Percentiles rank a stretch among this genome's conserved stretches.
These are phyloP conservation scores for Herminia tarsipennalis DNA, from an alignment of 2,888 invertebrate species.

Conservation along the genomic window DNA sequence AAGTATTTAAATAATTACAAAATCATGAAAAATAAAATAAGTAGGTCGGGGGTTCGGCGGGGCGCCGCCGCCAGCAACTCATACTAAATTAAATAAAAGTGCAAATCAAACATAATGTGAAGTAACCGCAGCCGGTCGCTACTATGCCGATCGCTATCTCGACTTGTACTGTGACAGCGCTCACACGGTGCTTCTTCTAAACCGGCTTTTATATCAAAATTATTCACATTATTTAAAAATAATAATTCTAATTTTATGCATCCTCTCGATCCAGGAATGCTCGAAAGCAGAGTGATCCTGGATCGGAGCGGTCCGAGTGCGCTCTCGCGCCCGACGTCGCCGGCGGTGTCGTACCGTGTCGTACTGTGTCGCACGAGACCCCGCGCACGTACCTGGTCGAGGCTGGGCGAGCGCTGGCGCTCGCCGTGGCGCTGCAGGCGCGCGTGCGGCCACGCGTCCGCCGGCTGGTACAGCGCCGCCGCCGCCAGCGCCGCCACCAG, in stretches of 20 bases:
- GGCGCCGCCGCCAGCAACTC: conserved; percentile 60
- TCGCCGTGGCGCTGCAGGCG: conserved; percentile 68
- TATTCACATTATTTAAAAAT: no score
- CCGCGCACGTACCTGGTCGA: conserved; percentile 97
- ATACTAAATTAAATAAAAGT: conserved; percentile 61
- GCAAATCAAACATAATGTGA: conserved; percentile 75
- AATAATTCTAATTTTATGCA: no score
- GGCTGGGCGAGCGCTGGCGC: conserved; percentile 93
- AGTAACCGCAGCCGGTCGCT: conserved; percentile 37
- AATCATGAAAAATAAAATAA: conserved; percentile 36
- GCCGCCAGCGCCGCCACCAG: conserved; percentile 95
- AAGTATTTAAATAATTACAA: conserved; percentile 42
- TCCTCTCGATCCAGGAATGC: no score
- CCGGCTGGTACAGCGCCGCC: conserved; percentile 95
- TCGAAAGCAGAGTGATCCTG: no score
- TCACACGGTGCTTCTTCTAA: no score
- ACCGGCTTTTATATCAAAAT: no score
- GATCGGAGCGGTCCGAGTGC: no score
- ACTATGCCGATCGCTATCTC: not conserved
- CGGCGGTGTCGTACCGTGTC: no score
- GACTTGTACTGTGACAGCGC: not conserved
- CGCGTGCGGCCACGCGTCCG: conserved; percentile 83
- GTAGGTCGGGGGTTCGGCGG: conserved; percentile 37
- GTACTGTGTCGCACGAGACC: no score
- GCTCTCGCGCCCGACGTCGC: no score